Evolutionary conservation across 2,888 invertebrate genomes (phyloP).

Genomic region (Nomada fucata): DNA sequence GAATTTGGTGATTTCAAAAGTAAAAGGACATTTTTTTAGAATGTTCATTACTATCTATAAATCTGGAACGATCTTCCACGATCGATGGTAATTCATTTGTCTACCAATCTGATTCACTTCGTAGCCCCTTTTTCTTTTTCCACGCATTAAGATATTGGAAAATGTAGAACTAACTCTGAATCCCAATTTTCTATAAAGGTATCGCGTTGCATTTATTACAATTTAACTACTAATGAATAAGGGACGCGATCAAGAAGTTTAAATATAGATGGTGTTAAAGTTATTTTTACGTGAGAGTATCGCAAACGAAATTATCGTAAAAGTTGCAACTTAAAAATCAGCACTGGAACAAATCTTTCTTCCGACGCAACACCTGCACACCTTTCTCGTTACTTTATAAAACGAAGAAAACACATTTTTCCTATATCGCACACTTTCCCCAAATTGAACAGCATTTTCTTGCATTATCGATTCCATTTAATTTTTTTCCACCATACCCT

Average conservation of each 20-base stretch:
- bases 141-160: background rate
- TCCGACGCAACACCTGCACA: background rate
- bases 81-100: background rate
- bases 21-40: too few species aligned
- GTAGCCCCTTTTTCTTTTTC: background rate
- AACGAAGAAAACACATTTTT: background rate
- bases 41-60: too few species aligned
- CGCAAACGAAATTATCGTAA: too few species aligned
- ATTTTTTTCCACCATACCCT: background rate
- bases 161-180: background rate
- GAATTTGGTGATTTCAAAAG: too few species aligned
- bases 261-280: background rate
- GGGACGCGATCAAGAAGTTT: background rate
- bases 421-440: background rate
- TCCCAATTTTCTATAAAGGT: background rate
- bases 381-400: background rate
- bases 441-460: constrained; percentile 1
- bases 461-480: background rate
- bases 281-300: background rate
- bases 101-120: constrained; percentile 19
- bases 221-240: background rate
- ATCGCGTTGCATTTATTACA: background rate
- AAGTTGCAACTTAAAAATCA: too few species aligned
- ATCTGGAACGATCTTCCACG: background rate
- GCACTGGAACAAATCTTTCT: too few species aligned